Evolutionary conservation across 2,888 invertebrate species (phyloP).

Genomic region (Amblyteles armatorius): DNA sequence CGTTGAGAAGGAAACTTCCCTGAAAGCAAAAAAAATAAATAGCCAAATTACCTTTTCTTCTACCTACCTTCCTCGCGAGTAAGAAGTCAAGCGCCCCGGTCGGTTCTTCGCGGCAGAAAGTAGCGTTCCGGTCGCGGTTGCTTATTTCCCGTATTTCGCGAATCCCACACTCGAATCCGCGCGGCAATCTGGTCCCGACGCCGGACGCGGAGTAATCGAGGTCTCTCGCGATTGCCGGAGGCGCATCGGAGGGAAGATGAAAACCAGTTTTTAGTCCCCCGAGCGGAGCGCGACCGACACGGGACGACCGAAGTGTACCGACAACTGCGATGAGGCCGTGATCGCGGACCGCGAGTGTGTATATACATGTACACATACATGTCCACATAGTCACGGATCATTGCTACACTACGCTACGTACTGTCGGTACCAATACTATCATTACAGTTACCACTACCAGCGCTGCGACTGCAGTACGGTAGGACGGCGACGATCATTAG

Average conservation of each 20-base stretch:
- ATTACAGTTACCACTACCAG: conserved; percentile 30
- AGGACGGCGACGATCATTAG: conserved; percentile 52
- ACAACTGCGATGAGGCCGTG: conserved; percentile 60
- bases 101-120: not conserved
- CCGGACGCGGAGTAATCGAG: conserved; percentile 54
- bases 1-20: not conserved
- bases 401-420: conserved; percentile 35
- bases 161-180: not conserved
- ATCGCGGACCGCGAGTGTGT: conserved; percentile 49
- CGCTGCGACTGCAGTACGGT: not conserved
- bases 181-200: not conserved
- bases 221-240: conserved; percentile 31
- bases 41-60: not conserved
- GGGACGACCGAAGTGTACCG: conserved; percentile 53
- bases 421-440: conserved; percentile 30
- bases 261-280: conserved; percentile 63
- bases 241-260: conserved; percentile 48
- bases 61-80: not conserved
- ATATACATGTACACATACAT: not conserved
- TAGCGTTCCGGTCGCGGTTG: not conserved
- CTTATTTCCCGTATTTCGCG: not conserved
- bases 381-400: conserved; percentile 15
- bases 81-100: not conserved
- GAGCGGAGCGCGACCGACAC: conserved; percentile 27
- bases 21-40: not conserved